phyloP scores from a whole-genome alignment of 2,888 invertebrate species.

The Chironomus tentans region DNA sequence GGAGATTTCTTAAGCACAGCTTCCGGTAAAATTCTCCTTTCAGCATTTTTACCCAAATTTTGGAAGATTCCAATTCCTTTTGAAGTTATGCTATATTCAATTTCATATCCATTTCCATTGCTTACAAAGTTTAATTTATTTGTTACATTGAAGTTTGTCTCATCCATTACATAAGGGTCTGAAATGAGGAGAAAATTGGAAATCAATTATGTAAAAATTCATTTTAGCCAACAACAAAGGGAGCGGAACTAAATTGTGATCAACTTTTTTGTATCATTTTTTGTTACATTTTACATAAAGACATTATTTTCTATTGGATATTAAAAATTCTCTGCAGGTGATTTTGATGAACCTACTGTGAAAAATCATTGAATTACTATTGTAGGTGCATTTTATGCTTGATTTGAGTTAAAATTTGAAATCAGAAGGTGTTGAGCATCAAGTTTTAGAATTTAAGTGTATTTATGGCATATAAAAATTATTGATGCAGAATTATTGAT shows the following conservation, averaged over 20 bases:
- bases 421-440: too few species aligned
- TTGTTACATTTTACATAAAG: too few species aligned
- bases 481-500: too few species aligned
- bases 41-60: not conserved
- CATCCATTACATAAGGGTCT: slow-evolving; percentile 15
- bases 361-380: not conserved
- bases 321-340: too few species aligned
- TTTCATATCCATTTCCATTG: slow-evolving; percentile 9
- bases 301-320: too few species aligned
- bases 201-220: too few species aligned
- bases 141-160: slow-evolving; percentile 7
- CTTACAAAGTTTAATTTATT: slow-evolving; percentile 5
- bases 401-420: not conserved
- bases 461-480: too few species aligned
- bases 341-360: too few species aligned
- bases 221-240: too few species aligned
- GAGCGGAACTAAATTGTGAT: too few species aligned
- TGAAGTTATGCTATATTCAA: slow-evolving; percentile 6
- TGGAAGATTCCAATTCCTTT: slow-evolving; percentile 1
- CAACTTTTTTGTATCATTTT: too few species aligned
- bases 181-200: not conserved
- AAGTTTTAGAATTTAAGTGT: too few species aligned
- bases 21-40: not conserved
- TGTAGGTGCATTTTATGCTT: not conserved
- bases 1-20: not conserved